Evolutionary conservation across 2,888 invertebrate species (phyloP), one percentile per base, ranked within the genome.

Genomic region (Leucozona laternaria): DNA sequence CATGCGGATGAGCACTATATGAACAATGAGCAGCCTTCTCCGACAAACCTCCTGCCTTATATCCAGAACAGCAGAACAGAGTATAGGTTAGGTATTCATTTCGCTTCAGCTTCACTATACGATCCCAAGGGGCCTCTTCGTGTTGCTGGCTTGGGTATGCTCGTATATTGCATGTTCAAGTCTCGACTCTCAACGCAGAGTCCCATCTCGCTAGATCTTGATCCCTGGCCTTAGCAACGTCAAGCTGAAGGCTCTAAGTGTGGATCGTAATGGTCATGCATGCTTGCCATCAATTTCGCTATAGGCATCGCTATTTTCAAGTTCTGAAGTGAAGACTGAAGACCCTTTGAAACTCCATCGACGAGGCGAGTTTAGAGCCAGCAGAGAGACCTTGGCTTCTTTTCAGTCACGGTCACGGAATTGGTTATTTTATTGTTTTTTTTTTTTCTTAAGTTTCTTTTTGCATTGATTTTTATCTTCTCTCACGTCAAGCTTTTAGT

Each of bases 41-140:
- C 91, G 90, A 91, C 90, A 91, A 91, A 91, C 91, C 92, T 91
- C 92, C 92, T 91, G 91, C 92, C 91, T 91, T 92, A 91, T 91
- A 92, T 91, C 89, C 79, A 66, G 62, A 37, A 28, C 78, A n/a
- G n/a, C n/a, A 64, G 72, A 34, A 43, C 17, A 13, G 13, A 81
- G 66, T 53, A 8, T 6, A 28, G 2, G 2, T 1, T 6, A 25
- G 20, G 20, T 50, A 55, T 58, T 58, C 20, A 37, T 72, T 73
- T 78, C 62, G 58, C 68, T 62, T 70, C 68, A 22, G 58, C 68
- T 62, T 70, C 68, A 22, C 2, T 2, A 7, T 10, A 17, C 22
- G 22, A 53, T 68, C 50, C 50, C 66, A 68, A 53, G 68, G 68
- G 53, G 45, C 25, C 17, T 53, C 17, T 53, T 68, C 48, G 66